A percentile compares a stretch with the other conserved stretches of the same genome.
Conservation (phyloP, 2,797 vertebrate species). For the Petrocephalus sullivani region DNA sequence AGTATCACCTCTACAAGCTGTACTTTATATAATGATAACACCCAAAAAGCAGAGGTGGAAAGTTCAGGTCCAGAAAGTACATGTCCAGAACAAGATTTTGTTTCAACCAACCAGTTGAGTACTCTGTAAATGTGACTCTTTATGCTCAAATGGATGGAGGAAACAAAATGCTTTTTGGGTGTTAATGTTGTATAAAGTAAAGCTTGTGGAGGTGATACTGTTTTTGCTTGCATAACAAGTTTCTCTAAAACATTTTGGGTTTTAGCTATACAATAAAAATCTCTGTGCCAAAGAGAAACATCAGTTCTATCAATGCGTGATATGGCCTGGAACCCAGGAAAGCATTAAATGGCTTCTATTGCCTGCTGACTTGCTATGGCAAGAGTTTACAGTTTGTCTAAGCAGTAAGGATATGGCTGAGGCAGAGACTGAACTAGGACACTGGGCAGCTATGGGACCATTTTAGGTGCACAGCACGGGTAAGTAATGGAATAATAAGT, state of each 20-base stretch:
- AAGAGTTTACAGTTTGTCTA: constrained; percentile 2
- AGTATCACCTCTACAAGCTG: too few relatives aligned
- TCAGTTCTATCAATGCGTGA: neutral
- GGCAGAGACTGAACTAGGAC: neutral
- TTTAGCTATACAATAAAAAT: neutral
- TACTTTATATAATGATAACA: too few relatives aligned
- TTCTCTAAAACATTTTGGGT: neutral
- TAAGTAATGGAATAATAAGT: neutral
- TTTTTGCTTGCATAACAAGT: neutral
- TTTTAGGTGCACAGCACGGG: neutral
- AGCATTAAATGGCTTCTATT: neutral
- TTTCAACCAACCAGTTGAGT: too few relatives aligned
- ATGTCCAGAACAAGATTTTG: too few relatives aligned
- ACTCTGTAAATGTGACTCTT: too few relatives aligned
- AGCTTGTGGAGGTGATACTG: neutral
- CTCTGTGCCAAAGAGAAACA: neutral
- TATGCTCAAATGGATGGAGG: too few relatives aligned
- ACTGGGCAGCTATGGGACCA: neutral
- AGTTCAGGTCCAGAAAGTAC: too few relatives aligned
- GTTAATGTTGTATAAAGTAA: neutral
- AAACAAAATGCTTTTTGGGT: neutral
- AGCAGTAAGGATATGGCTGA: neutral
- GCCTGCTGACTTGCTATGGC: neutral
- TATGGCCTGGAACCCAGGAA: neutral
- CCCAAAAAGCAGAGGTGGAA: too few relatives aligned